A percentile compares a stretch with the other conserved stretches of the same genome.
phyloP scores from a whole-genome alignment of 2,113 vertebrate genomes.

The Callipepla californica region DNA sequence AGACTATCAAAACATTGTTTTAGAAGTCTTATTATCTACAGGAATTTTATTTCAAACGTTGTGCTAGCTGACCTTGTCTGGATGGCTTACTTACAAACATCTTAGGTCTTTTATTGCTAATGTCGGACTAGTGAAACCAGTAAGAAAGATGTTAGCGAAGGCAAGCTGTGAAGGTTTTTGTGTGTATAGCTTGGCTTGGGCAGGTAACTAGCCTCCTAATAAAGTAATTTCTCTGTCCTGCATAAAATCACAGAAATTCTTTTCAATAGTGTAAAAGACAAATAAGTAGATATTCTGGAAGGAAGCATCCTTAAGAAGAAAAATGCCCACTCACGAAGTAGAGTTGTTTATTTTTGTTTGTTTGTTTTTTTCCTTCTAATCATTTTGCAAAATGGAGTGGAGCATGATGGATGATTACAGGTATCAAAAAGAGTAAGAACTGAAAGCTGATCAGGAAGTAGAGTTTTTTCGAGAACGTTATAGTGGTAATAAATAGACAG shows the following conservation, averaged over 20 bases:
- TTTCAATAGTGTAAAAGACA: background rate
- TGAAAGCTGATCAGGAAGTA: background rate
- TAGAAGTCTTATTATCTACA: background rate
- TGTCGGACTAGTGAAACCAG: background rate
- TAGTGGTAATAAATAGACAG: background rate
- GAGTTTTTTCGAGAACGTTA: background rate
- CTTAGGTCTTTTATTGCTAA: background rate
- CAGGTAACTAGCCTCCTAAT: background rate
- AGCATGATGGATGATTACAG: background rate
- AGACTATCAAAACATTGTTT: background rate
- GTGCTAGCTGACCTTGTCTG: background rate
- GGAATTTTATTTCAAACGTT: background rate
- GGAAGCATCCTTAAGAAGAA: background rate
- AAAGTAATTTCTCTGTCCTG: background rate
- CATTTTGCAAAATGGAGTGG: background rate
- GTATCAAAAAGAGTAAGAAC: background rate
- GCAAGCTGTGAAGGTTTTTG: background rate
- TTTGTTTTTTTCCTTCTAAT: rapidly evolving
- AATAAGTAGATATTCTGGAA: background rate
- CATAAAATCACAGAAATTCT: background rate
- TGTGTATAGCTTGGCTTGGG: background rate
- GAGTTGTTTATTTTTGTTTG: background rate
- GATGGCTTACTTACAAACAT: background rate
- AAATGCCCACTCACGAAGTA: background rate
- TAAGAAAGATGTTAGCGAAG: background rate